These are phyloP conservation scores for Ectemnius continuus DNA, from an alignment of 2,888 invertebrate genomes.

Conservation along the genomic window DNA sequence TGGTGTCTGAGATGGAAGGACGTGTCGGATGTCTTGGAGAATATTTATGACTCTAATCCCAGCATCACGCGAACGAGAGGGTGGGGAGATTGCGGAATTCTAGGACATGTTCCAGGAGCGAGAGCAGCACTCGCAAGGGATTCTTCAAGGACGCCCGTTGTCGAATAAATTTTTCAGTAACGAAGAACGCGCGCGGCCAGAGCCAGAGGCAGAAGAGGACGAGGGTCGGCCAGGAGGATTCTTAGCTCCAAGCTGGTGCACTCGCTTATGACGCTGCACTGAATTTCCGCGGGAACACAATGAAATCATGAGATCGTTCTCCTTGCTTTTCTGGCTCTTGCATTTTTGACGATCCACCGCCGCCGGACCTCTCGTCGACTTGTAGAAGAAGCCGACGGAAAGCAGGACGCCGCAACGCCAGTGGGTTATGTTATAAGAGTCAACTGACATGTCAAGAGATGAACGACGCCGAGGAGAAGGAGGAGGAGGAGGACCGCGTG, in stretches of 20 bases:
- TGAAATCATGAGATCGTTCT: background rate
- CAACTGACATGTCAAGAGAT: background rate
- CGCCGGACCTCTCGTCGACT: too few species aligned
- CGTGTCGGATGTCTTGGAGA: slow-evolving; percentile 13
- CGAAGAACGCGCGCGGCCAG: too few species aligned
- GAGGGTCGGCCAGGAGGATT: too few species aligned
- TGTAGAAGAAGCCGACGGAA: too few species aligned
- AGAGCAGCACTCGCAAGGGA: too few species aligned
- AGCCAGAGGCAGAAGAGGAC: too few species aligned
- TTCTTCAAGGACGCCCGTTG: background rate
- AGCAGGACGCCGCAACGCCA: too few species aligned
- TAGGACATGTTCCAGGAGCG: too few species aligned
- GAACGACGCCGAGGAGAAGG: too few species aligned
- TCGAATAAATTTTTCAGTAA: background rate
- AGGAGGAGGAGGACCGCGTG: background rate
- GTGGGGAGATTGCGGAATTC: background rate
- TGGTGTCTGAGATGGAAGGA: slow-evolving; percentile 18
- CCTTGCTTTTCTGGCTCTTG: background rate
- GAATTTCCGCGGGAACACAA: background rate
- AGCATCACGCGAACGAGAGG: background rate
- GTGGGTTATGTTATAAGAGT: too few species aligned
- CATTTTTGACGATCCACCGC: background rate
- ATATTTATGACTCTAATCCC: slow-evolving; percentile 37
- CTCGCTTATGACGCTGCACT: background rate
- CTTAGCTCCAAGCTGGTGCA: background rate